Percentiles rank a stretch among this genome's conserved stretches.
These are phyloP conservation scores for Zapus hudsonius DNA, from an alignment of 2,113 vertebrate species.

Conservation along the genomic window DNA sequence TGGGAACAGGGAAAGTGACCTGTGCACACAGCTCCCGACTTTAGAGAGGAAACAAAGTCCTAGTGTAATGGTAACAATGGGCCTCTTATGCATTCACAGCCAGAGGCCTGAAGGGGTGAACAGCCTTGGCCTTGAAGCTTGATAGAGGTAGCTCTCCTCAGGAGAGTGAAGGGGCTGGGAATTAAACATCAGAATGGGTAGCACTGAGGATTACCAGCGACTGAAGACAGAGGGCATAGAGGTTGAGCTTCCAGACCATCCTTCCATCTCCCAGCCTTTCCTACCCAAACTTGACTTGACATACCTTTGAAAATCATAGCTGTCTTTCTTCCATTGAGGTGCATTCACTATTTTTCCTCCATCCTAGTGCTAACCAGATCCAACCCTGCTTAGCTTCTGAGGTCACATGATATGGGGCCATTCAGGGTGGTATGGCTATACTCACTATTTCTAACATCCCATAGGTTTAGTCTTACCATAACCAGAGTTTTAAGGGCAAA, in stretches of 20 bases:
- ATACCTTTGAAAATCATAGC: neutral
- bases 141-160: neutral
- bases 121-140: neutral
- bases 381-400: no score
- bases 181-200: neutral
- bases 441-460: neutral
- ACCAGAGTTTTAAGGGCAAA: neutral
- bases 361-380: no score
- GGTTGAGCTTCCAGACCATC: neutral
- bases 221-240: neutral
- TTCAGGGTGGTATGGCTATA: no score
- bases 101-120: slow-evolving; percentile 29
- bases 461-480: slow-evolving; percentile 1
- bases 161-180: neutral
- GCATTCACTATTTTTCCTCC: neutral
- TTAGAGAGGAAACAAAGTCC: slow-evolving; percentile 68
- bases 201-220: neutral
- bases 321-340: neutral
- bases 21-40: slow-evolving; percentile 58
- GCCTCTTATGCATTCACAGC: slow-evolving; percentile 76
- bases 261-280: rapidly evolving
- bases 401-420: no score
- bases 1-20: slow-evolving; percentile 43
- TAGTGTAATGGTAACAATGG: slow-evolving; percentile 79
- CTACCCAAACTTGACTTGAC: neutral